A percentile compares a stretch with the other conserved stretches of the same genome.
These are phyloP conservation scores for Drosophila silvestris DNA, from an alignment of 2,888 invertebrate genomes.

Conservation along the genomic window DNA sequence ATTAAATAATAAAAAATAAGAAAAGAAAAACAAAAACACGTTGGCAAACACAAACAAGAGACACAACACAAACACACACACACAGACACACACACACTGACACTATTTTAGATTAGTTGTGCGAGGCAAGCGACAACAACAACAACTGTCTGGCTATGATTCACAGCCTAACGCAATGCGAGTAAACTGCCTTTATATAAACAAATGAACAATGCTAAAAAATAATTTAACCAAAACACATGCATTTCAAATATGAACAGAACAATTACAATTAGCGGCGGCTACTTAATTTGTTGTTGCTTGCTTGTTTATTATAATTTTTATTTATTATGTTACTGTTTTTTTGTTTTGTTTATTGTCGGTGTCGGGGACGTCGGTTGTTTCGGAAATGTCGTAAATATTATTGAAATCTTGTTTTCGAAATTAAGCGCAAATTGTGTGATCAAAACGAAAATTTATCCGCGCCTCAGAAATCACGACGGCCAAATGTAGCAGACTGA, in stretches of 20 bases:
- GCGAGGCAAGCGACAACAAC: constrained; percentile 59
- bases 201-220: constrained; percentile 49
- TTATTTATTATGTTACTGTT: constrained; percentile 20
- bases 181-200: constrained; percentile 62
- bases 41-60: constrained; percentile 67
- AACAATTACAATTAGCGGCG: constrained; percentile 58
- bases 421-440: constrained; percentile 57
- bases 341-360: constrained; percentile 18
- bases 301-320: constrained; percentile 21
- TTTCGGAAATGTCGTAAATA: constrained; percentile 53
- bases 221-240: constrained; percentile 32
- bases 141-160: constrained; percentile 54
- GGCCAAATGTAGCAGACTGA: constrained; percentile 62
- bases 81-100: constrained; percentile 35
- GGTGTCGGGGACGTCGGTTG: constrained; percentile 25
- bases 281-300: constrained; percentile 18
- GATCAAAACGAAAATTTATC: constrained; percentile 43
- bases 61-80: constrained; percentile 43
- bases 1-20: constrained; percentile 8
- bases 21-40: constrained; percentile 54
- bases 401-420: constrained; percentile 54
- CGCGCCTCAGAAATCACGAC: constrained; percentile 62
- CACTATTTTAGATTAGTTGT: constrained; percentile 72
- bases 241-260: constrained; percentile 20
- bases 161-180: constrained; percentile 46